phyloP scores from a whole-genome alignment of 1,140 invertebrate species.

The Monochamus saltuarius region DNA sequence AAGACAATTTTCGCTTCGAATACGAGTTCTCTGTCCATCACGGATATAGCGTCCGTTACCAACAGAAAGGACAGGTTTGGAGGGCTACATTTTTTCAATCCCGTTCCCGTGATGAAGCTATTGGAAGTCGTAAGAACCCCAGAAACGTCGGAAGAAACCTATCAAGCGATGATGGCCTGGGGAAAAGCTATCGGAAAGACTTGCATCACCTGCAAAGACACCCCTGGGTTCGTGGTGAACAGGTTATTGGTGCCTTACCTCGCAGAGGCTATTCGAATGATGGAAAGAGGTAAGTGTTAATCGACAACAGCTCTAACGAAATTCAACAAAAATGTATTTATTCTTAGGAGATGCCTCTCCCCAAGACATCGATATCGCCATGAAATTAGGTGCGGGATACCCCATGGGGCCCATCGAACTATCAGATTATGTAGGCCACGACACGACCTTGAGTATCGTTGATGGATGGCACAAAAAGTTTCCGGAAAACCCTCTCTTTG shows the following conservation, averaged over 20 bases:
- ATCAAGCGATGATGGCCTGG: constrained; percentile 70
- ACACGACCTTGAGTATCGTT: constrained; percentile 65
- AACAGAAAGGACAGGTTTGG: constrained; percentile 64
- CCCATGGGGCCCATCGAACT: constrained; percentile 86
- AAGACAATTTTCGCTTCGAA: constrained; percentile 84
- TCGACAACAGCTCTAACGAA: background rate
- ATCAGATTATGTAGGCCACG: constrained; percentile 76
- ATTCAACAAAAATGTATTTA: background rate
- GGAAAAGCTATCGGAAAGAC: constrained; percentile 77
- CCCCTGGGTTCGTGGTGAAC: constrained; percentile 85
- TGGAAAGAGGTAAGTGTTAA: constrained; percentile 66
- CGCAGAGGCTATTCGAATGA: constrained; percentile 71
- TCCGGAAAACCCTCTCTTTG: constrained; percentile 77
- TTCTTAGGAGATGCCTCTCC: constrained; percentile 65
- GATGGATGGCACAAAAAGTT: constrained; percentile 77
- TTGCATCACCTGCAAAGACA: constrained; percentile 80
- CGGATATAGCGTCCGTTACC: constrained; percentile 75
- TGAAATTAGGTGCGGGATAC: constrained; percentile 84
- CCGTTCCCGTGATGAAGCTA: constrained; percentile 88
- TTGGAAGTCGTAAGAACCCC: constrained; percentile 72
- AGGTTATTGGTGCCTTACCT: constrained; percentile 77
- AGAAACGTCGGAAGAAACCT: constrained; percentile 75
- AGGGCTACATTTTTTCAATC: constrained; percentile 91
- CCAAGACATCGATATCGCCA: constrained; percentile 77
- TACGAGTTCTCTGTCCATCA: constrained; percentile 83